A percentile compares a stretch with the other conserved stretches of the same genome.
Evolutionary conservation across 35 echinoderm and acorn worm genomes (phyloP).

Genomic region (Heliocidaris erythrogramma): DNA sequence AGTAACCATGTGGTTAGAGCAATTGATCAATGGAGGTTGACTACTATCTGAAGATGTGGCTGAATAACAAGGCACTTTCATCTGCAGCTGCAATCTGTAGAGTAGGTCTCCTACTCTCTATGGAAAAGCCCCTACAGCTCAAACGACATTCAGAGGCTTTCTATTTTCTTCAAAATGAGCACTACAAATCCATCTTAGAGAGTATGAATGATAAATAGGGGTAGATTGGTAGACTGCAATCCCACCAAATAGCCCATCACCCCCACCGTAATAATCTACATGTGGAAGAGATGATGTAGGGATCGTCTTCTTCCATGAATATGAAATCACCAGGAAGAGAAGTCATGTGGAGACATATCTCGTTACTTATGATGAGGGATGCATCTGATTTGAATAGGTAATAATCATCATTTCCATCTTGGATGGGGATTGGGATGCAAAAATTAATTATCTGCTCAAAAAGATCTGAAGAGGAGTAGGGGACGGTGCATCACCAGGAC

Average conservation of each 20-base stretch:
- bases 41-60: not conserved
- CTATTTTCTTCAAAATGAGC: not conserved
- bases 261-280: not conserved
- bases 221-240: not conserved
- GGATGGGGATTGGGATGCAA: not conserved
- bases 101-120: not conserved
- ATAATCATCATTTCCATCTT: not conserved
- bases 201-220: conserved; percentile 12
- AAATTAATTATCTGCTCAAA: not conserved
- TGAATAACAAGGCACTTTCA: conserved; percentile 16
- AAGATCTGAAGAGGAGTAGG: not conserved
- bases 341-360: not conserved
- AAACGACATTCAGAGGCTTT: not conserved
- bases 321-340: not conserved
- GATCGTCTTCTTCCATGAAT: not conserved
- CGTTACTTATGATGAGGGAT: not conserved
- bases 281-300: not conserved
- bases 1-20: not conserved
- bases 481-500: not conserved
- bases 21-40: not conserved
- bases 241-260: not conserved
- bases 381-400: not conserved
- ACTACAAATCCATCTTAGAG: not conserved
- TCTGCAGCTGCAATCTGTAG: conserved; percentile 7
- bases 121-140: conserved; percentile 14